Conservation (phyloP, 1,140 invertebrate genomes). For the Diploscapter pachys region DNA sequence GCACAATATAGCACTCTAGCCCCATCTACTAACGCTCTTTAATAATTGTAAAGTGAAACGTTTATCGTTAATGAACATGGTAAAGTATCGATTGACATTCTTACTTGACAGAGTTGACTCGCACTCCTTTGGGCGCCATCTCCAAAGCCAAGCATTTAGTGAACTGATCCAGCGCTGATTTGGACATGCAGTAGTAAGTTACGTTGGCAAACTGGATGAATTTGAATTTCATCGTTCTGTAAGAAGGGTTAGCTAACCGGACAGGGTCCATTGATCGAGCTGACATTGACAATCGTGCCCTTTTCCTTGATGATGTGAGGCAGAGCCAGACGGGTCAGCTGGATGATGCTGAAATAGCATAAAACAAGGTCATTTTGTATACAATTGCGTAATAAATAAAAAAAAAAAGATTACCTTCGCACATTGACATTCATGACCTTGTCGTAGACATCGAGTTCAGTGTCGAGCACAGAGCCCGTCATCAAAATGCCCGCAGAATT, state of each 20-base stretch:
- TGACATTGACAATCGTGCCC: slow-evolving; percentile 85
- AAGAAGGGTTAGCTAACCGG: slow-evolving; percentile 61
- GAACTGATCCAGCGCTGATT: slow-evolving; percentile 60
- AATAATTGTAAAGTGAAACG: slow-evolving; percentile 68
- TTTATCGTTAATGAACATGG: background rate
- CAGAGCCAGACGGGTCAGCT: slow-evolving; percentile 77
- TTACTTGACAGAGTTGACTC: slow-evolving; percentile 60
- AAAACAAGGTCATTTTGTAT: no score
- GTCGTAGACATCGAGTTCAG: slow-evolving; percentile 77
- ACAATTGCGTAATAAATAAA: background rate
- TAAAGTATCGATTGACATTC: background rate
- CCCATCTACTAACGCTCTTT: slow-evolving; percentile 69
- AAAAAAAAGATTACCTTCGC: slow-evolving; percentile 57
- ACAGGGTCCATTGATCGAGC: slow-evolving; percentile 78
- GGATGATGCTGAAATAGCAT: slow-evolving; percentile 61
- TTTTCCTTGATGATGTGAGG: slow-evolving; percentile 78
- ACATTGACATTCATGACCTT: slow-evolving; percentile 79
- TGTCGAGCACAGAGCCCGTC: slow-evolving; percentile 76
- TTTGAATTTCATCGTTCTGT: slow-evolving; percentile 5
- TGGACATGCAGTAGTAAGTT: slow-evolving; percentile 59
- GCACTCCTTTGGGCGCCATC: slow-evolving; percentile 58
- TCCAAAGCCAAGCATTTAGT: slow-evolving; percentile 61
- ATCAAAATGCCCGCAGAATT: slow-evolving; percentile 86
- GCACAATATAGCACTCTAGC: slow-evolving; percentile 61
- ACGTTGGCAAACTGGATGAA: slow-evolving; percentile 51